Percentiles rank a stretch among this genome's conserved stretches.
Conservation (phyloP, 1,140 invertebrate genomes). For the Pectinophora gossypiella region DNA sequence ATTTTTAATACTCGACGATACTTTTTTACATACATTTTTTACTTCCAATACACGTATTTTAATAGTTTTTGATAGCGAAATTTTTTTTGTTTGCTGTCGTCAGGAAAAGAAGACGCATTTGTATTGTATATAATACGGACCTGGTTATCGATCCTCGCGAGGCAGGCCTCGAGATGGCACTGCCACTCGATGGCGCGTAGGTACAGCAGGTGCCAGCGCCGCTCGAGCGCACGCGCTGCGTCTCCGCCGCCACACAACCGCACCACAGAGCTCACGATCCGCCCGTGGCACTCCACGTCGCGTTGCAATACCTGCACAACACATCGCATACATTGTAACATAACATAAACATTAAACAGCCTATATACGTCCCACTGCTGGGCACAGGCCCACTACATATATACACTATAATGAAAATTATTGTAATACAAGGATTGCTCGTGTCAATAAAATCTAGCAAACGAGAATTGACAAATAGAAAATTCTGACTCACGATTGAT, state of each 20-base stretch:
- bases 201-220: constrained; percentile 92
- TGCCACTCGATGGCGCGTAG: constrained; percentile 92
- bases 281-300: constrained; percentile 90
- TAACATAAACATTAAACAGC: no score
- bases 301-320: constrained; percentile 85
- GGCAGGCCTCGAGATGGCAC: constrained; percentile 77
- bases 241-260: constrained; percentile 78
- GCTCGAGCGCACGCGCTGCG: constrained; percentile 79
- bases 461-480: no score
- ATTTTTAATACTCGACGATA: no score
- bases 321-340: not conserved
- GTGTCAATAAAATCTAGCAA: no score
- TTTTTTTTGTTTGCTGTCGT: no score
- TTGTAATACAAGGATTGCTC: no score
- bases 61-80: no score
- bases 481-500: no score
- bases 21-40: no score
- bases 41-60: no score
- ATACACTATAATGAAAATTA: not conserved
- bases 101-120: not conserved
- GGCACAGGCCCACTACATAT: not conserved
- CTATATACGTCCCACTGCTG: no score
- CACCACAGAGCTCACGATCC: constrained; percentile 87
- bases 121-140: constrained; percentile 20
- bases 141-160: constrained; percentile 65